Conservation (phyloP, 2,113 vertebrate species). For the Oplegnathus fasciatus region DNA sequence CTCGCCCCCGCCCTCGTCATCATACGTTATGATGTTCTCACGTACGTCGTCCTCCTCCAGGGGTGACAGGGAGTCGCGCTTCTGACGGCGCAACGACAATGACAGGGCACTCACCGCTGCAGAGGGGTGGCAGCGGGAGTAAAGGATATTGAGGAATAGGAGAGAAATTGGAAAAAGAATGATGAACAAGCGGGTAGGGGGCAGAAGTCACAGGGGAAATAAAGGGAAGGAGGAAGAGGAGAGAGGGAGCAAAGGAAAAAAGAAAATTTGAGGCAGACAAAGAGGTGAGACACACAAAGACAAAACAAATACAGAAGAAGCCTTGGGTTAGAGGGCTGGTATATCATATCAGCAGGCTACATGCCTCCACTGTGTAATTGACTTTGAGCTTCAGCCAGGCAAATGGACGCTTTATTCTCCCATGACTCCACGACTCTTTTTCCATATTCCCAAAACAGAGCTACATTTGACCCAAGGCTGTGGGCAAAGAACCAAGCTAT, state of each 20-base stretch:
- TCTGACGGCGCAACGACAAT: slow-evolving; percentile 88
- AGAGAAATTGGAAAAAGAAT: slow-evolving; percentile 65
- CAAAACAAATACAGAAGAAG: slow-evolving; percentile 67
- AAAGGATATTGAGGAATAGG: slow-evolving; percentile 46
- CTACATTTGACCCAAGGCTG: slow-evolving; percentile 55
- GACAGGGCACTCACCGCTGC: slow-evolving; percentile 86
- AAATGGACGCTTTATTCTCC: slow-evolving; percentile 67
- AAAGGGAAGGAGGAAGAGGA: slow-evolving; percentile 54
- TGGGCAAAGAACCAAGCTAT: slow-evolving; percentile 17
- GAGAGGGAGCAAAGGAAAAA: slow-evolving; percentile 28
- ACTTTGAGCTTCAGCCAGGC: slow-evolving; percentile 71
- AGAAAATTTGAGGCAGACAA: slow-evolving; percentile 59
- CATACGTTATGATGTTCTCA: slow-evolving; percentile 94
- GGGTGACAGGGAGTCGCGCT: slow-evolving; percentile 89
- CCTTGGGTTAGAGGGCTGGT: slow-evolving; percentile 65
- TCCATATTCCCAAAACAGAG: slow-evolving; percentile 36
- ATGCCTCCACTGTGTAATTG: slow-evolving; percentile 70
- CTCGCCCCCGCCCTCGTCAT: slow-evolving; percentile 92
- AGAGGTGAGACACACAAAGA: slow-evolving; percentile 62
- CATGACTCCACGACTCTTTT: slow-evolving; percentile 41
- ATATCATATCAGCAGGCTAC: slow-evolving; percentile 76
- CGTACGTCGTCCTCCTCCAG: slow-evolving; percentile 92
- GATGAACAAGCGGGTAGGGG: slow-evolving; percentile 61
- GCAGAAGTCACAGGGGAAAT: slow-evolving; percentile 70
- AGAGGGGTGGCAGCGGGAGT: slow-evolving; percentile 4